Evolutionary conservation across 2,113 vertebrate species (phyloP), one percentile per base, ranked within the genome.

Genomic region (Chionomys nivalis): DNA sequence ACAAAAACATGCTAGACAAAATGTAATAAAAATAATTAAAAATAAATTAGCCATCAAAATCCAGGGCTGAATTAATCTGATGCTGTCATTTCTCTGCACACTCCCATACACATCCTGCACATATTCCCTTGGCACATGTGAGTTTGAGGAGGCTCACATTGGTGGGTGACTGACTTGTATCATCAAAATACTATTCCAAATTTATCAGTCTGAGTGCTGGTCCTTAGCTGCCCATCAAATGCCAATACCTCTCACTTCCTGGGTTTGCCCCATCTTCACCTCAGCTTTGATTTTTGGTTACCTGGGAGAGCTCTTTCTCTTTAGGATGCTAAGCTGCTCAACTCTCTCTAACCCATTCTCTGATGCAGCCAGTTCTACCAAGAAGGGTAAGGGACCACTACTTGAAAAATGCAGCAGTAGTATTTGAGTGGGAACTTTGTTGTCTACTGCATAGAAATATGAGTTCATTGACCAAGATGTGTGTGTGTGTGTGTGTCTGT

Each of bases 181-280:
- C 55, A 70, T 52, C n/a, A 73, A 76, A 73, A 68, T 70, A 77
- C 63, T 19, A 13, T 55, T 82, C 87, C 68, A 36, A 36, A 36
- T 17, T 52, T 75, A 78, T 47, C 23, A 44, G 5, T 33, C 21
- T 33, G 31, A 49, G 31, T 52, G 3, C 23, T 52, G 68, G 66
- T 33, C 66, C 23, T 21, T 17, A 1, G 3, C 0, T 8, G 19
- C 44, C 21, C 12, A 14, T 6, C 72, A 42, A 3, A 31, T 10
- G 17, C 31, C 3, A 31, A 33, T 11, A 10, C 49, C 63, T 52
- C 14, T 65, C 33, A 28, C 13, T 89, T 72, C 1, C 1, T 19
- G 13, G 36, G 3, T 73, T 73, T 93, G 12, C 39, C 28, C 36
- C 10, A 9, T 33, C 49, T 72, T 58, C 9, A 55, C 39, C 24